Evolutionary conservation across 2,797 vertebrate genomes (phyloP), one percentile per base, ranked within the genome.

Genomic region (Chaenodraco wilsoni): DNA sequence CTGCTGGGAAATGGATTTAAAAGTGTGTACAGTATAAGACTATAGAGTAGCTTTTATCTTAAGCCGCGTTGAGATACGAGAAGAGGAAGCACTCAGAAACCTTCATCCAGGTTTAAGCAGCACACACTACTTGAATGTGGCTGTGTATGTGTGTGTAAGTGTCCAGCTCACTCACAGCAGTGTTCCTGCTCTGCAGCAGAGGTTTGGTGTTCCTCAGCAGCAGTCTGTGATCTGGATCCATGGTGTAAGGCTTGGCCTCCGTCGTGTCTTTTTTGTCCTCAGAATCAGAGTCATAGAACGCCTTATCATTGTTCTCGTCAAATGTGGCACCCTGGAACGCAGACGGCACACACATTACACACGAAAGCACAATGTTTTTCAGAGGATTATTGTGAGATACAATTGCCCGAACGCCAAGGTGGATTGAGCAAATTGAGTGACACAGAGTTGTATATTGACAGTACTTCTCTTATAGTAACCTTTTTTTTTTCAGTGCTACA

Each of bases 151-250:
- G 62, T 12, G 16, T 59, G 23, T 50, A 33, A 10, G 63, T 10
- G 71, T 83, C 1, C 1, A 1, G 19, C 15, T 52, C 10, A 91
- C 96, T 90, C 95, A 99, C 98, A 50, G 98, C 98, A 9, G 98
- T 97, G 93, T 99, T 99, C 74, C 98, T 95, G 92, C 98, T 99
- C 91, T 99, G 98, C 58, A 99, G 94, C 37, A 99, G 92, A 40
- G 97, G 97, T 69, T 97, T 99, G 73, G 97, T 99, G 88, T 97
- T 99, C 78, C 95, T 92, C 62, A 99, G 95, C 58, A 99, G 91
- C 59, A 99, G 94, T 9, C 97, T 90, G 87, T 99, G 98, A 79
- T 99, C 98, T 0, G 97, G 96, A 87, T 99, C 98, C 98, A 99
- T 99, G 44, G 93, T 2, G 69, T 98, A 98, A 0, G 89, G 63